Evolutionary conservation across 2,797 vertebrate genomes (phyloP).

Genomic region (Brachyrhaphis roseni): DNA sequence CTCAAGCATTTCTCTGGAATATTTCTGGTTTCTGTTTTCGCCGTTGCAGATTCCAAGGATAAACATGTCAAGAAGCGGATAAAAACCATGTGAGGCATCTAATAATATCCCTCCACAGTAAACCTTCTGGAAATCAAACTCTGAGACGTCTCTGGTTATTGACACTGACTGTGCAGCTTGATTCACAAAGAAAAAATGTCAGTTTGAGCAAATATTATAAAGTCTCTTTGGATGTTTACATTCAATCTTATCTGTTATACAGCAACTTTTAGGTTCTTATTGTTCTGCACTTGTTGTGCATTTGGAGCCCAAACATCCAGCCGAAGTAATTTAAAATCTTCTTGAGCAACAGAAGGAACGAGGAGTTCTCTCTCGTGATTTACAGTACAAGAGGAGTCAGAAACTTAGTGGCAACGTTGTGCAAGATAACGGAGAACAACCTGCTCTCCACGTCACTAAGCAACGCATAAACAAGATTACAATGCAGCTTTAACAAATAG

Average conservation of each 20-base stretch:
- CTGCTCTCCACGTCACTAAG: neutral
- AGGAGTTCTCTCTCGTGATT: neutral
- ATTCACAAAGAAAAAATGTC: constrained; percentile 27
- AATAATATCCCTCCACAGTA: constrained; percentile 31
- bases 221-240: neutral
- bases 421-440: constrained; percentile 2
- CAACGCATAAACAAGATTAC: neutral
- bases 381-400: neutral
- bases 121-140: constrained; percentile 27
- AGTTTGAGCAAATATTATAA: constrained; percentile 26
- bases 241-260: neutral
- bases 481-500: neutral
- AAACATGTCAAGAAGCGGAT: constrained; percentile 47
- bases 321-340: neutral
- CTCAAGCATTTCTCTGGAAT: neutral
- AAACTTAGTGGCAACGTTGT: neutral
- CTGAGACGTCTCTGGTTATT: neutral
- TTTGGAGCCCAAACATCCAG: neutral
- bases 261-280: neutral
- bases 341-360: neutral
- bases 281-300: neutral
- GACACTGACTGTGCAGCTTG: neutral
- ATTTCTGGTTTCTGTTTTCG: constrained; percentile 26
- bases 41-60: constrained; percentile 36
- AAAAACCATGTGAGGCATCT: constrained; percentile 26